Percentiles rank a stretch among this genome's conserved stretches.
Evolutionary conservation across 2,888 invertebrate genomes (phyloP).

Genomic region (Stenoptilia bipunctidactyla): DNA sequence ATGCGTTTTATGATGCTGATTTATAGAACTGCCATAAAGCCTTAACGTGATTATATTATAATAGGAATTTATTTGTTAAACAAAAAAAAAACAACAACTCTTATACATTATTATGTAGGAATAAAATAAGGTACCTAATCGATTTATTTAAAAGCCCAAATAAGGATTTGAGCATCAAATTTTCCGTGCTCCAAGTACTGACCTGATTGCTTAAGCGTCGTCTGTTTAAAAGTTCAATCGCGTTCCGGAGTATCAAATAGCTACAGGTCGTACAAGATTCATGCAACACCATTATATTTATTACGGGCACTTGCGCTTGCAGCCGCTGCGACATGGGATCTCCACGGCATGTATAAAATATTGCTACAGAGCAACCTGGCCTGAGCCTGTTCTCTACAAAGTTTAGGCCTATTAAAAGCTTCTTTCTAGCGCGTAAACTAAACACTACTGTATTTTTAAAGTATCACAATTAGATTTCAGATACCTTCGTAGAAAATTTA

Average conservation of each 20-base stretch:
- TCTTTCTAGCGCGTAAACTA: conserved; percentile 20
- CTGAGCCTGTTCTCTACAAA: neutral
- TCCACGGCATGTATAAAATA: conserved; percentile 47
- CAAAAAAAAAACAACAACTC: too few relatives aligned
- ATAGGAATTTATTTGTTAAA: too few relatives aligned
- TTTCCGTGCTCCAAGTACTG: conserved; percentile 1
- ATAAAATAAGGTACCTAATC: too few relatives aligned
- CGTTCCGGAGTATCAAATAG: conserved; percentile 42
- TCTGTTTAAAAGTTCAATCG: conserved; percentile 33
- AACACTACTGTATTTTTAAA: conserved; percentile 8
- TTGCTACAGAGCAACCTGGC: conserved; percentile 19
- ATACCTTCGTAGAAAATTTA: conserved; percentile 46
- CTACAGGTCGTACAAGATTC: conserved; percentile 25
- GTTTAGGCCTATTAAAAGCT: neutral
- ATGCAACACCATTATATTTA: conserved; percentile 41
- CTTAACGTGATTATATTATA: too few relatives aligned
- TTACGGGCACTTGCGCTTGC: conserved; percentile 24
- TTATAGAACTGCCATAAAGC: too few relatives aligned
- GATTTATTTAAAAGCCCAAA: too few relatives aligned
- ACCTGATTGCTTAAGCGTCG: neutral
- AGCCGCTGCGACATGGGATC: conserved; percentile 39
- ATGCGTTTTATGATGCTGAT: too few relatives aligned
- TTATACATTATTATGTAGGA: too few relatives aligned
- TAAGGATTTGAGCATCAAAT: too few relatives aligned
- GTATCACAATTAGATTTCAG: conserved; percentile 41